Base-by-base conservation (phyloP, 2,797 vertebrate species). In the Harpagifer antarcticus region DNA sequence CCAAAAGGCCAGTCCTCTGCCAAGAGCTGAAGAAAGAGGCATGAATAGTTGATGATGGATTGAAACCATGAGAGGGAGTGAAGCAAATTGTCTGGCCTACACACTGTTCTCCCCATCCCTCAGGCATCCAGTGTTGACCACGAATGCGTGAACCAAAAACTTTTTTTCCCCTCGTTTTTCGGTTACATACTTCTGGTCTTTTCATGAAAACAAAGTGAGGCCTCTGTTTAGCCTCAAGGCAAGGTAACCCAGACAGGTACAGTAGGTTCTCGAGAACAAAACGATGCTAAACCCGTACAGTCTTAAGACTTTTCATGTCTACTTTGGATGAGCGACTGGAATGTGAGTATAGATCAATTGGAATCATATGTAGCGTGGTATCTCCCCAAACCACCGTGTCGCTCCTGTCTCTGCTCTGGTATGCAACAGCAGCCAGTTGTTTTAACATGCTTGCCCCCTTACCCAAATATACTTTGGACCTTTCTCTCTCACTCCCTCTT, bases 1-100 rank as follows among this genome's bases (percentile, higher is more conserved):
- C 98, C 98, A 9, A 99, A 99, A 0, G 97, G 97, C 98, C 98
- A 99, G 84, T 97, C 96, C 81, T 96, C 93, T 0, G 97, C 96
- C 9, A 98, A 93, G 1, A 99, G 94, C 98, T 99, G 90, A 13
- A 70, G 55, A 59, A 47, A 81, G 20, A 49, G 58, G 61, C 49
- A 72, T 33, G 72, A 13, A 68, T 20, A 49, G 40, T 4, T 49
- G 57, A 58, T 66, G 68, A 74, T 31, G 33, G 47, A 56, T 31
- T 64, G 55, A 44, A 86, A 57, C 61, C 68, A 57, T 57, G 44
- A 44, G 6, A 23, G 15, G 23, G 42, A 85, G 31, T 43, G 53
- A 70, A 67, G 63, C 62, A 72, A 72, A 68, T 65, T 42, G 8
- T 76, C 44, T 80, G 55, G 65, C 57, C 57, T 52, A 52, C 49